phyloP scores from a whole-genome alignment of 2,888 invertebrate genomes.

The Drosophila anomelani region DNA sequence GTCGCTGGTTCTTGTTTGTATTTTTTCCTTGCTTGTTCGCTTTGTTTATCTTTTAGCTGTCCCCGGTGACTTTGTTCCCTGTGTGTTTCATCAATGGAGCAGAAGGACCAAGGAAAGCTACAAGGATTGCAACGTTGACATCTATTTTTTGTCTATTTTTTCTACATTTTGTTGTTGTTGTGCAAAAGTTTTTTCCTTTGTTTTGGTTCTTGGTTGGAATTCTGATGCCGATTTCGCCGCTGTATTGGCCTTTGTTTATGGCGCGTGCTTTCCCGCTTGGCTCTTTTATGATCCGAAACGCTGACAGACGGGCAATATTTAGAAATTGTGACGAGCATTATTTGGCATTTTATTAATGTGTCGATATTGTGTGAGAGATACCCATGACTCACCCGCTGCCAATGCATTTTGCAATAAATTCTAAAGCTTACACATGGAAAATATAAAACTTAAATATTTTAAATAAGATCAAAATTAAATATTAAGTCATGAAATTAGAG shows the following conservation, averaged over 20 bases:
- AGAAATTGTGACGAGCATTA: slow-evolving; percentile 45
- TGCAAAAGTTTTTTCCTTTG: slow-evolving; percentile 2
- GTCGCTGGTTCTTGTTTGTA: slow-evolving; percentile 27
- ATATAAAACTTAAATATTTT: not conserved
- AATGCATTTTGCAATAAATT: slow-evolving; percentile 21
- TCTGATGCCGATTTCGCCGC: slow-evolving; percentile 6
- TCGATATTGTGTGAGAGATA: slow-evolving; percentile 22
- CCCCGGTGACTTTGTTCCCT: slow-evolving; percentile 38
- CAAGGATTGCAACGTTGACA: slow-evolving; percentile 62
- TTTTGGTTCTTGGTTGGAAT: slow-evolving; percentile 23
- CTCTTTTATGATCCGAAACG: slow-evolving; percentile 41
- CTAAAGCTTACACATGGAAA: slow-evolving; percentile 1
- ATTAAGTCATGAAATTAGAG: not conserved
- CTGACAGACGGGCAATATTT: slow-evolving; percentile 48
- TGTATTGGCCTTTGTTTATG: slow-evolving; percentile 27
- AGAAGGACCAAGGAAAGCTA: slow-evolving; percentile 24
- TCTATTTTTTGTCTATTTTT: slow-evolving; percentile 50
- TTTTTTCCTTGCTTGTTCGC: slow-evolving; percentile 43
- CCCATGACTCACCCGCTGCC: slow-evolving; percentile 38
- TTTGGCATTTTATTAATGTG: slow-evolving; percentile 48
- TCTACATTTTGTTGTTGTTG: slow-evolving; percentile 12
- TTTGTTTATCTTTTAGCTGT: slow-evolving; percentile 47
- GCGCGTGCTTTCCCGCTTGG: slow-evolving; percentile 22
- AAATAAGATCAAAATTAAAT: not conserved
- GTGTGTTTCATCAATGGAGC: slow-evolving; percentile 36